Conservation (phyloP, 1,140 invertebrate genomes). For the Rhysida immarginata region DNA sequence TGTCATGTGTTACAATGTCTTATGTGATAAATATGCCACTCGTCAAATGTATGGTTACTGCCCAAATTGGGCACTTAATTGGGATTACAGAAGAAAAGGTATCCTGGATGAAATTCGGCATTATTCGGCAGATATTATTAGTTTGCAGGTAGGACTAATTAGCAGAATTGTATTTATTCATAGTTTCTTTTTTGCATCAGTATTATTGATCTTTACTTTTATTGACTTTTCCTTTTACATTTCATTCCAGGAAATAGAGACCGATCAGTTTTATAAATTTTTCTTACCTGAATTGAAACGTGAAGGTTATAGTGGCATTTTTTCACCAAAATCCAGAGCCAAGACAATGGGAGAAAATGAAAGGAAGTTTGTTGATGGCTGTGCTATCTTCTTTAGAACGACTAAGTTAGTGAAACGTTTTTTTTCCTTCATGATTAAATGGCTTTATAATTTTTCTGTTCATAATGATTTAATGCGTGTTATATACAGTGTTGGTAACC, state of each 20-base stretch:
- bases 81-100: conserved; percentile 96
- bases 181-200: too few relatives aligned
- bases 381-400: conserved; percentile 92
- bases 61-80: conserved; percentile 89
- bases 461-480: too few relatives aligned
- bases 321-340: conserved; percentile 93
- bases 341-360: conserved; percentile 97
- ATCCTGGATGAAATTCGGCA: conserved; percentile 92
- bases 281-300: conserved; percentile 86
- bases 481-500: too few relatives aligned
- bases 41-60: conserved; percentile 95
- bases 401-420: conserved; percentile 93
- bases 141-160: conserved; percentile 67
- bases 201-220: not conserved
- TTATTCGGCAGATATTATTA: conserved; percentile 95
- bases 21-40: conserved; percentile 98
- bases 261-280: conserved; percentile 95
- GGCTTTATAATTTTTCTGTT: too few relatives aligned
- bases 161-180: too few relatives aligned
- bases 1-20: conserved; percentile 98
- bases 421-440: too few relatives aligned
- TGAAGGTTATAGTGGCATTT: conserved; percentile 92
- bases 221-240: not conserved
- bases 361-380: conserved; percentile 95
- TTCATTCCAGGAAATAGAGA: conserved; percentile 79